Evolutionary conservation across 2,797 vertebrate species (phyloP).

Genomic region (Centropyge bicolor): DNA sequence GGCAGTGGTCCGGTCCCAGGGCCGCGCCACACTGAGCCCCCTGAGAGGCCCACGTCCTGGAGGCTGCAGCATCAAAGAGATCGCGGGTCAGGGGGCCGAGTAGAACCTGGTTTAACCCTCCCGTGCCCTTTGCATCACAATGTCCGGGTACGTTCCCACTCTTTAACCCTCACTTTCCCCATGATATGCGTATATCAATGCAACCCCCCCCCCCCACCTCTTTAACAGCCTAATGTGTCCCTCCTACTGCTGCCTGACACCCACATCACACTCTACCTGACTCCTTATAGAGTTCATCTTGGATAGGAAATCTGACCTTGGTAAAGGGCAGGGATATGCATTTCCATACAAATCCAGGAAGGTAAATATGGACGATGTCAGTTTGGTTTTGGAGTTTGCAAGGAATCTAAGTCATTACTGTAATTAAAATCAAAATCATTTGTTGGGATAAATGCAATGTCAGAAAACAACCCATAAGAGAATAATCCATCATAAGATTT

Average conservation of each 20-base stretch:
- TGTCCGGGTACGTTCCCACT: conserved; percentile 74
- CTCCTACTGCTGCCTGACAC: conserved; percentile 47
- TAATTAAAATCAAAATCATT: background rate
- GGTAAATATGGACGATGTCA: background rate
- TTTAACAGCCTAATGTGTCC: conserved; percentile 57
- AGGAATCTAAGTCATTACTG: background rate
- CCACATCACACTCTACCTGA: conserved; percentile 37
- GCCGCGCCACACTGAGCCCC: conserved; percentile 66
- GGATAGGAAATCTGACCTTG: conserved; percentile 18
- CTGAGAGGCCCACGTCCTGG: conserved; percentile 66
- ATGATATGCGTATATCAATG: conserved; percentile 80
- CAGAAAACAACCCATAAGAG: background rate
- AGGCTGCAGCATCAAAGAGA: conserved; percentile 79
- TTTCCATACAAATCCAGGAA: background rate
- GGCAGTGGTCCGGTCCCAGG: conserved; percentile 68
- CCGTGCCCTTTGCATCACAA: conserved; percentile 82
- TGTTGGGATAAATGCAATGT: background rate
- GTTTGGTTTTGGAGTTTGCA: background rate
- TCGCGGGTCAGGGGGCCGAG: conserved; percentile 70
- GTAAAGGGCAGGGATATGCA: background rate
- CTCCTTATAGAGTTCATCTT: background rate
- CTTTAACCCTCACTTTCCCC: conserved; percentile 77
- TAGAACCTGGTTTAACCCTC: conserved; percentile 78
- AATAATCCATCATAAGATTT: conserved; percentile 16
- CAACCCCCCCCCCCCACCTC: conserved; percentile 34